These are phyloP conservation scores for Plemyria rubiginata DNA, from an alignment of 2,888 invertebrate genomes.

Conservation along the genomic window DNA sequence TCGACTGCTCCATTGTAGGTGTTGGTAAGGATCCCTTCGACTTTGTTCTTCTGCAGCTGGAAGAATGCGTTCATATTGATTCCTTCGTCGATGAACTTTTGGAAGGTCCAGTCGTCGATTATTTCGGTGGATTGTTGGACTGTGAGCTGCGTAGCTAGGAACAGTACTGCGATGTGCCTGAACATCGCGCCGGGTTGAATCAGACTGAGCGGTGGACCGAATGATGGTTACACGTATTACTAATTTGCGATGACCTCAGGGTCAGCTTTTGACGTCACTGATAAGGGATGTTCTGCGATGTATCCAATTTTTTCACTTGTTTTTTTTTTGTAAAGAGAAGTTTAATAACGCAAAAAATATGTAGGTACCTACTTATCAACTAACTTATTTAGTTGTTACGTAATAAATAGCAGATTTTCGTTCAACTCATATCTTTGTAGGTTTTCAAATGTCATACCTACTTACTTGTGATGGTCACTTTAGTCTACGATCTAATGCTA, in stretches of 20 bases:
- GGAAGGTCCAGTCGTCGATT: conserved; percentile 17
- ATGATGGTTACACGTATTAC: background rate
- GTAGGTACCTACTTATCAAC: background rate
- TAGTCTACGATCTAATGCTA: too few relatives aligned
- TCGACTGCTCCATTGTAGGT: conserved; percentile 49
- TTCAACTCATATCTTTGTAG: too few relatives aligned
- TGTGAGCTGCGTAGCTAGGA: conserved; percentile 25
- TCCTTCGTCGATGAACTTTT: conserved; percentile 41
- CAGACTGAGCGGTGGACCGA: conserved; percentile 21
- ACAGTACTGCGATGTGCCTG: conserved; percentile 17
- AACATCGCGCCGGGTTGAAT: conserved; percentile 22
- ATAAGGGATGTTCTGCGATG: conserved; percentile 28
- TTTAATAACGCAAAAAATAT: background rate
- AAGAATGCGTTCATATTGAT: conserved; percentile 42
- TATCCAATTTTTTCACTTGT: conserved; percentile 10
- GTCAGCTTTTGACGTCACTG: conserved; percentile 40
- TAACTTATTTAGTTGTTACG: background rate
- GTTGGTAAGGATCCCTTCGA: conserved; percentile 53
- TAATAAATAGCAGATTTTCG: too few relatives aligned
- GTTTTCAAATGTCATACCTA: too few relatives aligned
- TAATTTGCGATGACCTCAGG: conserved; percentile 34
- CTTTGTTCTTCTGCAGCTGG: conserved; percentile 49
- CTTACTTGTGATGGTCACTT: too few relatives aligned
- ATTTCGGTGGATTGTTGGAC: conserved; percentile 13
- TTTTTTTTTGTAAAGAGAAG: background rate